phyloP scores from a whole-genome alignment of 2,797 vertebrate genomes.

The Sebastes cheni region DNA sequence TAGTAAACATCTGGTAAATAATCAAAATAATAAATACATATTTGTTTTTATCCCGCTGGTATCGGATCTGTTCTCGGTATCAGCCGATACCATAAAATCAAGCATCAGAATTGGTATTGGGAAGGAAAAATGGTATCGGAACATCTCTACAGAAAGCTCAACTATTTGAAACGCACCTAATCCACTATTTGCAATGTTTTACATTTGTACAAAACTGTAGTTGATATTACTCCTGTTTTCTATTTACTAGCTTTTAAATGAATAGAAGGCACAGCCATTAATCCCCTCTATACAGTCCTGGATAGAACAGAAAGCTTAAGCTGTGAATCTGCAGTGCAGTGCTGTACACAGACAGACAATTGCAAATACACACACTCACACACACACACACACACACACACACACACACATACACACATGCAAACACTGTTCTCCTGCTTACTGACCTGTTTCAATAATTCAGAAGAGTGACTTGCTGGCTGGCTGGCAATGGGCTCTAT shows the following conservation, averaged over 20 bases:
- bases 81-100: too few species aligned
- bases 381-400: constrained; percentile 8
- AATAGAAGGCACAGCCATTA: constrained; percentile 7
- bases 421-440: constrained; percentile 42
- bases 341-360: constrained; percentile 10
- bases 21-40: too few species aligned
- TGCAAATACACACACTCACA: constrained; percentile 1
- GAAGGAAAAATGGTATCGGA: too few species aligned
- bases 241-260: constrained; percentile 22
- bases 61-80: too few species aligned
- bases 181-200: constrained; percentile 9
- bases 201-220: background rate
- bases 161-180: background rate
- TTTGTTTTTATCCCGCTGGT: too few species aligned
- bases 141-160: too few species aligned
- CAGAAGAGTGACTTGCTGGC: constrained; percentile 50
- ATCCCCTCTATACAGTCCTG: constrained; percentile 6
- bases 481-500: constrained; percentile 42
- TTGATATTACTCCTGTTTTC: constrained; percentile 4
- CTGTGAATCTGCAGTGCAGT: constrained; percentile 27
- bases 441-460: constrained; percentile 74
- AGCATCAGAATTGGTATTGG: too few species aligned
- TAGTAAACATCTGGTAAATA: too few species aligned
- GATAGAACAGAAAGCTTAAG: constrained; percentile 23
- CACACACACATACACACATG: constrained; percentile 6